phyloP scores from a whole-genome alignment of 2,888 invertebrate genomes.

The Oxyscelio sp. region DNA sequence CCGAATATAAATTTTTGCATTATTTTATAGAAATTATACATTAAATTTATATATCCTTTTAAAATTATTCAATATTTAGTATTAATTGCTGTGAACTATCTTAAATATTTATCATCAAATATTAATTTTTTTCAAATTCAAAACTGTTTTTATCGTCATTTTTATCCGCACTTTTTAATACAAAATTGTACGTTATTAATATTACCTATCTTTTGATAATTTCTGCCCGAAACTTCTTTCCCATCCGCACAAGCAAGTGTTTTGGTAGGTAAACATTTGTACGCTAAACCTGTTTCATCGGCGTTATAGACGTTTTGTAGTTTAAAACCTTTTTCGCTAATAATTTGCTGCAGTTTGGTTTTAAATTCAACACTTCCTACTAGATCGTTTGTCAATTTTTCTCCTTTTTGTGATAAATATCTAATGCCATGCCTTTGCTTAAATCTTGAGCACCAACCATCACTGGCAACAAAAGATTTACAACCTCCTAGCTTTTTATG shows the following conservation, averaged over 20 bases:
- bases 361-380: slow-evolving; percentile 5
- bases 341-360: neutral
- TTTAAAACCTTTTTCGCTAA: slow-evolving; percentile 14
- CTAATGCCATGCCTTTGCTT: slow-evolving; percentile 19
- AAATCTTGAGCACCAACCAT: slow-evolving; percentile 27
- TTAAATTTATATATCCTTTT: no score
- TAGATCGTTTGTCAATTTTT: slow-evolving; percentile 27
- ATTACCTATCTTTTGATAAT: slow-evolving; percentile 23
- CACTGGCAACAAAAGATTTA: slow-evolving; percentile 28
- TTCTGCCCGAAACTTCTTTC: slow-evolving; percentile 22
- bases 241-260: slow-evolving; percentile 11
- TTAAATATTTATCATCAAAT: no score
- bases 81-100: no score
- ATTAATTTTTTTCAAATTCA: no score
- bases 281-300: slow-evolving; percentile 33
- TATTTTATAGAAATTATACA: no score
- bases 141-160: no score
- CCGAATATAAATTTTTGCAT: no score
- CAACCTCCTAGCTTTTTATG: slow-evolving; percentile 13
- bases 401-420: slow-evolving; percentile 19
- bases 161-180: no score
- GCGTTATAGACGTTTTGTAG: slow-evolving; percentile 22
- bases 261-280: slow-evolving; percentile 7
- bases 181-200: neutral
- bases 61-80: no score